Evolutionary conservation across 37 sponge, comb jelly and placozoan genomes (phyloP).

Genomic region (Sycon ciliatum): DNA sequence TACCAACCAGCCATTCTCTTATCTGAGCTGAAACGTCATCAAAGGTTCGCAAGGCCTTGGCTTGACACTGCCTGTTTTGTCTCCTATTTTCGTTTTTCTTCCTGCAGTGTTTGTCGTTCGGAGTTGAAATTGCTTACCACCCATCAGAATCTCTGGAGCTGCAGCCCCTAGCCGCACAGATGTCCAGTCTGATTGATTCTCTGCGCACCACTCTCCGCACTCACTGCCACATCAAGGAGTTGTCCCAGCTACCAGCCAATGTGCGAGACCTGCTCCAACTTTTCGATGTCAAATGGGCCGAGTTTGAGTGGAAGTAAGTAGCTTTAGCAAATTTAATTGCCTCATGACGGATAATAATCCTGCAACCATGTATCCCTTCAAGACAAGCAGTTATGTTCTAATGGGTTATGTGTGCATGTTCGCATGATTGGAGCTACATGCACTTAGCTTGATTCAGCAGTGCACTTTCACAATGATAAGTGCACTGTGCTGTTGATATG

Average conservation of each 20-base stretch:
- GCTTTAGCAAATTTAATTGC: background rate
- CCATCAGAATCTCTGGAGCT: conserved; percentile 64
- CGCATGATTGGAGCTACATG: background rate
- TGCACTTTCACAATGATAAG: background rate
- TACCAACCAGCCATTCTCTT: too few species aligned
- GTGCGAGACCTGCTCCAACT: conserved; percentile 44
- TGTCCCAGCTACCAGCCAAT: too few species aligned
- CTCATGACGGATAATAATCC: background rate
- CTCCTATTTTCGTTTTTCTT: too few species aligned
- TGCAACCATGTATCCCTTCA: background rate
- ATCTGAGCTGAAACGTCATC: too few species aligned
- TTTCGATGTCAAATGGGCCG: conserved; percentile 75
- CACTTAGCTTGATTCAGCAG: background rate
- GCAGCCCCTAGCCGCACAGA: conserved; percentile 53
- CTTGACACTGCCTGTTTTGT: too few species aligned
- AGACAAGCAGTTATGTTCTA: background rate
- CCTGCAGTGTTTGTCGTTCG: conserved; percentile 68
- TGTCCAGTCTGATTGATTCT: conserved; percentile 46
- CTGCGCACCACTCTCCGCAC: conserved; percentile 46
- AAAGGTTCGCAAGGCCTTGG: too few species aligned
- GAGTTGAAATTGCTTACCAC: conserved; percentile 66
- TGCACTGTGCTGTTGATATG: too few species aligned
- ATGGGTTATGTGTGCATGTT: background rate
- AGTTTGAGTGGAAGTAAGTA: conserved; percentile 76
- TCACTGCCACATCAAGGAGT: too few species aligned